These are phyloP conservation scores for Diaphora mendica DNA, from an alignment of 2,888 invertebrate genomes.

Conservation along the genomic window DNA sequence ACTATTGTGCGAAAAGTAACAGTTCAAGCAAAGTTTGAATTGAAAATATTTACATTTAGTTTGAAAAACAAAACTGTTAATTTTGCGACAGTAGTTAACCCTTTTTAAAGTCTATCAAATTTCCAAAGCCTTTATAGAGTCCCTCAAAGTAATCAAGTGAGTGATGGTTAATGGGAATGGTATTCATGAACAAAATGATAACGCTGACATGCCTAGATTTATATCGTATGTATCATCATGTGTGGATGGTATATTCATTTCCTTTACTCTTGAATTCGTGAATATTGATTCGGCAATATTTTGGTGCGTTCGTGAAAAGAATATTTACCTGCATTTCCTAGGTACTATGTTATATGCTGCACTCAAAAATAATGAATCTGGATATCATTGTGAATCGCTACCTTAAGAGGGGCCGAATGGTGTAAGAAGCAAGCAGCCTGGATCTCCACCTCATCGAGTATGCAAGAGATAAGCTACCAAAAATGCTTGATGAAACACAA, in stretches of 20 bases:
- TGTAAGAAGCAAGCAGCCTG: background rate
- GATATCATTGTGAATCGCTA: background rate
- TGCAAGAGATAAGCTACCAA: background rate
- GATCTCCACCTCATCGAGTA: background rate
- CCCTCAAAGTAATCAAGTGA: slow-evolving; percentile 40
- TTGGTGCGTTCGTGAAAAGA: slow-evolving; percentile 33
- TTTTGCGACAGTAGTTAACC: slow-evolving; percentile 8
- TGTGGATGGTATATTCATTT: slow-evolving; percentile 31
- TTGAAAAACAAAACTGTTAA: slow-evolving; percentile 9
- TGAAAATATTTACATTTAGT: background rate
- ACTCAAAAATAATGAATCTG: background rate
- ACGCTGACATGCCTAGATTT: slow-evolving; percentile 57
- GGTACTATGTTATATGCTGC: background rate
- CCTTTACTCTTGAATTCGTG: slow-evolving; percentile 17
- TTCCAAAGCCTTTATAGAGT: slow-evolving; percentile 24
- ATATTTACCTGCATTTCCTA: slow-evolving; percentile 36
- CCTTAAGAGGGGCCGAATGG: background rate
- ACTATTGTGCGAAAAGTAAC: slow-evolving; percentile 23
- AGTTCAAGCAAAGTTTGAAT: background rate
- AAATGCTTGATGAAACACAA: background rate
- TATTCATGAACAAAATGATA: slow-evolving; percentile 51
- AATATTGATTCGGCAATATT: slow-evolving; percentile 30
- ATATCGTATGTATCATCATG: slow-evolving; percentile 39
- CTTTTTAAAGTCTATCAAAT: slow-evolving; percentile 33
- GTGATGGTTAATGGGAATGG: slow-evolving; percentile 46